Evolutionary conservation across 2,888 invertebrate species (phyloP).

Genomic region (Phortica magna): DNA sequence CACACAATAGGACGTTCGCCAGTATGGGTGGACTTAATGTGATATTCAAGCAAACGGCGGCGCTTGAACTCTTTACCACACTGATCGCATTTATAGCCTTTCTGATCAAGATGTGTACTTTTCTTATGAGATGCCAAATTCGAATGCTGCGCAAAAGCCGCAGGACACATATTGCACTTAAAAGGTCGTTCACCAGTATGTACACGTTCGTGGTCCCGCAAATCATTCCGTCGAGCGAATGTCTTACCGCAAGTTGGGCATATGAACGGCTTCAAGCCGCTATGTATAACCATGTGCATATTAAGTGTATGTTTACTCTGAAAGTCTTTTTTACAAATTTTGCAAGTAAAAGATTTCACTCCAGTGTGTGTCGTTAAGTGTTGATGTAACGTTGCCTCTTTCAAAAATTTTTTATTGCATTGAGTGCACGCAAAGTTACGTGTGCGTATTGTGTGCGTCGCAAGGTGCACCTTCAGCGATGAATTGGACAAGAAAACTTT

Average conservation of each 20-base stretch:
- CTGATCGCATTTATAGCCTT: conserved; percentile 82
- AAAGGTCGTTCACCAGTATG: conserved; percentile 90
- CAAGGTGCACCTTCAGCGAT: neutral
- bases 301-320: neutral
- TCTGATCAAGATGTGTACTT: conserved; percentile 88
- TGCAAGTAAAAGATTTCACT: neutral
- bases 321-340: neutral
- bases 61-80: conserved; percentile 87
- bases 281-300: conserved; percentile 3
- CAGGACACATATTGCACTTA: conserved; percentile 87
- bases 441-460: neutral
- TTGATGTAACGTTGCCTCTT: neutral
- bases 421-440: neutral
- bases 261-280: neutral
- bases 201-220: conserved; percentile 88
- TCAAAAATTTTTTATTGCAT: neutral
- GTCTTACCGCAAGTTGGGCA: conserved; percentile 16
- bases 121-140: conserved; percentile 89
- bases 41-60: conserved; percentile 86
- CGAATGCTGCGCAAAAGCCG: conserved; percentile 89
- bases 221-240: conserved; percentile 87
- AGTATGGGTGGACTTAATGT: conserved; percentile 88
- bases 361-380: neutral
- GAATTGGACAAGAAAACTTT: neutral
- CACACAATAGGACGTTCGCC: conserved; percentile 89